phyloP scores from a whole-genome alignment of 2,113 vertebrate genomes.

The Tylochromis polylepis region DNA sequence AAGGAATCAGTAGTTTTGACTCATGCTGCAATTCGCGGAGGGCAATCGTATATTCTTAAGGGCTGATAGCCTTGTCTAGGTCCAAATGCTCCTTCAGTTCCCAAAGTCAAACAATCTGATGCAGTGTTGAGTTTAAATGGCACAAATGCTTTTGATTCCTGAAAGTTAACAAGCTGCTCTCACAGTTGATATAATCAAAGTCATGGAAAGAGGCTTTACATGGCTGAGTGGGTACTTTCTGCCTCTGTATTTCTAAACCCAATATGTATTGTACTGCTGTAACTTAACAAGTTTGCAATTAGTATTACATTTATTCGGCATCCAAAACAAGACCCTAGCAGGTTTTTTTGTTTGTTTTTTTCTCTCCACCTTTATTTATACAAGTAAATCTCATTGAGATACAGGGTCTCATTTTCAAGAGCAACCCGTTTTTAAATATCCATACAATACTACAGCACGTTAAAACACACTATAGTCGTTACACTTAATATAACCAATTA shows the following conservation, averaged over 20 bases:
- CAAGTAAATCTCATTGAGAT: neutral
- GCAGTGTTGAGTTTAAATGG: neutral
- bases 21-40: neutral
- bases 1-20: neutral
- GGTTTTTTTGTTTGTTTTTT: neutral
- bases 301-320: neutral
- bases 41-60: neutral
- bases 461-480: neutral
- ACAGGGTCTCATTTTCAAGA: neutral
- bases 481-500: neutral
- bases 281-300: neutral
- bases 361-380: neutral
- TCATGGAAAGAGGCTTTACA: neutral
- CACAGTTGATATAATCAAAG: neutral
- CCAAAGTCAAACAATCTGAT: neutral
- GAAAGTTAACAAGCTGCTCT: neutral
- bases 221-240: neutral
- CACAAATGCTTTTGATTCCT: neutral
- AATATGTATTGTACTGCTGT: neutral
- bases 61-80: neutral
- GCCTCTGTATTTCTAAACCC: neutral
- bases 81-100: neutral
- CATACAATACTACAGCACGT: rapidly evolving
- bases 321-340: neutral
- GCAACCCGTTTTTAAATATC: neutral